These are phyloP conservation scores for Linyphia triangularis DNA, from an alignment of 2,888 invertebrate genomes.

Conservation along the genomic window DNA sequence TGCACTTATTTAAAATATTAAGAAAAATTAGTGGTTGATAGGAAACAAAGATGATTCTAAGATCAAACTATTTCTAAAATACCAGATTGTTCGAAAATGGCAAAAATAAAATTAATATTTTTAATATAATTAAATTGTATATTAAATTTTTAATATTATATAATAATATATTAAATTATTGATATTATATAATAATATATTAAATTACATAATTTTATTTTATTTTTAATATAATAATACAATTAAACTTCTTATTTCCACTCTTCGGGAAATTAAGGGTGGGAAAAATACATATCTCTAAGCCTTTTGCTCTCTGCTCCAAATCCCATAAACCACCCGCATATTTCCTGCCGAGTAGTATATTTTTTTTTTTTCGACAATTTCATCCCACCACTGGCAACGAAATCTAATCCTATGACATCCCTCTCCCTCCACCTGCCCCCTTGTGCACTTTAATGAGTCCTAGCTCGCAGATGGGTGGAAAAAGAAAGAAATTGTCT, in stretches of 20 bases:
- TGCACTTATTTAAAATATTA: no score
- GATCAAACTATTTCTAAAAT: no score
- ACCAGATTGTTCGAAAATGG: no score
- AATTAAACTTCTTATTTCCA: not conserved
- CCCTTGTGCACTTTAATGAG: slow-evolving; percentile 55
- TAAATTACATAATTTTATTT: no score
- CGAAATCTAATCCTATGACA: slow-evolving; percentile 39
- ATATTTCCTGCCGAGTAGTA: slow-evolving; percentile 22
- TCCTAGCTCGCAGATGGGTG: not conserved
- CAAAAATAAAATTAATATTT: no score
- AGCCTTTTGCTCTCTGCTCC: slow-evolving; percentile 9
- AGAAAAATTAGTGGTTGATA: no score
- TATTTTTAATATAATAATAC: no score
- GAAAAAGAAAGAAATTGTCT: not conserved
- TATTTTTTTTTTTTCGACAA: not conserved
- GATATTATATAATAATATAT: no score
- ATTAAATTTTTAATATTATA: no score
- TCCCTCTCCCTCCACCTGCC: slow-evolving; percentile 16
- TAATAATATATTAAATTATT: no score
- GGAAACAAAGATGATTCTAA: no score
- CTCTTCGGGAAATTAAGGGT: not conserved
- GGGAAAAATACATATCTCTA: not conserved
- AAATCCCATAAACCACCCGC: slow-evolving; percentile 24
- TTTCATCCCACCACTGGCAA: slow-evolving; percentile 60
- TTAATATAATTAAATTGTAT: no score